Evolutionary conservation across 1,140 invertebrate genomes (phyloP), one percentile per base, ranked within the genome.

Genomic region (Saccostrea glomerata): DNA sequence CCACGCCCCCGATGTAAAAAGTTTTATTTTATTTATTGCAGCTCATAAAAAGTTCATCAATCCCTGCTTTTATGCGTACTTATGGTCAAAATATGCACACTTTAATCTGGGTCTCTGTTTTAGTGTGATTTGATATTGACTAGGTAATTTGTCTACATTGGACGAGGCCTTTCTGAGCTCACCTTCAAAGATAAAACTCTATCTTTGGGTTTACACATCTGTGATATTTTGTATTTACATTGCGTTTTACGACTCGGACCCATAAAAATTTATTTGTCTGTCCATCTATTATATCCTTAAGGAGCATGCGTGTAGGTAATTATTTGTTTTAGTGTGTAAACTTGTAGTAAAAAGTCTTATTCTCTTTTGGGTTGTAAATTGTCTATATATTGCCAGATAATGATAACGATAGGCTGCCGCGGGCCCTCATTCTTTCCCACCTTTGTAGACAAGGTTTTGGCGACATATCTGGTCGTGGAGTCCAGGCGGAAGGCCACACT

Each of bases 241-340:
- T 55, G 54, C 82, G 54, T 36, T 85, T 85, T 85, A 85, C 25
- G 55, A 60, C 84, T 11, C 23, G 17, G 54, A 12, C 20, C 84
- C 54, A 60, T 63, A 85, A 85, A 85, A 63, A 56, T 85, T 85
- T 85, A 63, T 25, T 60, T 60, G 30, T 63, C 30, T 85, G 55
- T 23, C 30, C 54, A 56, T 60, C 84, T 85, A 30, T 58, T 85
- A 63, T 58, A 63, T 85, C 30, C 30, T 58, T 23, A 60, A 63
- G 85, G 89, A 84, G 86, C 89, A 89, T 89, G 89, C 89, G 89
- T 89, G 73, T 82, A 87, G 89, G 86, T 87, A 87, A 87, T 89
- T 87, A 82, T 87, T 89, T 89, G 89, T 89, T 89, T 89, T 89
- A 89, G 86, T 87, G 84, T 85, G 84, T 84, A 86, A 85, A 87